A percentile compares a stretch with the other conserved stretches of the same genome.
These are phyloP conservation scores for Cetoscarus ocellatus DNA, from an alignment of 2,797 vertebrate genomes.

Conservation along the genomic window DNA sequence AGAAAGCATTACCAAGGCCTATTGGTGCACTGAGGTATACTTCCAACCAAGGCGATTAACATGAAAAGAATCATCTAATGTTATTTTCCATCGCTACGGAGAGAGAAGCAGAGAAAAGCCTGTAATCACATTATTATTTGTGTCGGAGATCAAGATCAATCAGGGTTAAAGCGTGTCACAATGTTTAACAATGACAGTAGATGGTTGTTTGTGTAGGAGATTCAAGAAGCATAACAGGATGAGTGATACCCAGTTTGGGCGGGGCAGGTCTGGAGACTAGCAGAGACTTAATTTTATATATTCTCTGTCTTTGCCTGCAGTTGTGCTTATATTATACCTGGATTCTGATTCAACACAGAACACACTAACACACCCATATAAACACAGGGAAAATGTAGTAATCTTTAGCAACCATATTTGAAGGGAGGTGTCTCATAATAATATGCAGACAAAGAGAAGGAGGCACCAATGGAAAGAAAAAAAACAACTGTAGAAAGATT, in stretches of 20 bases:
- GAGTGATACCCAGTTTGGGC: slow-evolving; percentile 26
- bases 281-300: slow-evolving; percentile 17
- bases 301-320: slow-evolving; percentile 44
- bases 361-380: slow-evolving; percentile 14
- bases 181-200: slow-evolving; percentile 75
- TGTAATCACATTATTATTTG: slow-evolving; percentile 88
- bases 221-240: slow-evolving; percentile 44
- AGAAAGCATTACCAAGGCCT: slow-evolving; percentile 82
- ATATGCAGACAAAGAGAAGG: slow-evolving; percentile 61
- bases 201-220: slow-evolving; percentile 67
- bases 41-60: slow-evolving; percentile 86
- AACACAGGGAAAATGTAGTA: not conserved
- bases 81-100: too few species aligned
- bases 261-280: slow-evolving; percentile 7
- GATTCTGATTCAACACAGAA: slow-evolving; percentile 24
- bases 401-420: slow-evolving; percentile 59
- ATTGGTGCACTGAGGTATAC: slow-evolving; percentile 80
- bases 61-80: slow-evolving; percentile 56
- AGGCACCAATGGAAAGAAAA: slow-evolving; percentile 37
- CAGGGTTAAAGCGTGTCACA: slow-evolving; percentile 81
- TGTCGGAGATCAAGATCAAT: slow-evolving; percentile 85
- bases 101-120: too few species aligned
- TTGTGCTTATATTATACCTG: slow-evolving; percentile 39
- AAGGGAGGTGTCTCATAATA: slow-evolving; percentile 72
- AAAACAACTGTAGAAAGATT: slow-evolving; percentile 60